Percentiles rank a stretch among this genome's conserved stretches.
Evolutionary conservation across 2,113 vertebrate species (phyloP).

Genomic region (Poecile atricapillus): DNA sequence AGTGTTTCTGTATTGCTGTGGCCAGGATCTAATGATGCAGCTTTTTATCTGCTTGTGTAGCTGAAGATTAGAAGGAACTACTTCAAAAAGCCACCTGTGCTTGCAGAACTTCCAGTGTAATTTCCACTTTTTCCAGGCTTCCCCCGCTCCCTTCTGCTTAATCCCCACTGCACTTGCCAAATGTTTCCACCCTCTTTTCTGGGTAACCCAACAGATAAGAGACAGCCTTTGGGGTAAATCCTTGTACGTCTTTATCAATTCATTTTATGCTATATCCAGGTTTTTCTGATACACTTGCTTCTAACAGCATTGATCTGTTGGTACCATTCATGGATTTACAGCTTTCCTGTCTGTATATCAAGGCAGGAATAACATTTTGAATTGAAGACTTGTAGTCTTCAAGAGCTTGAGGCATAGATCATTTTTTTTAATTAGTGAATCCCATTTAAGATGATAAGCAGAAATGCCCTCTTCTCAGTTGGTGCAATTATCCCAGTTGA

Average conservation of each 20-base stretch:
- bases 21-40: not conserved
- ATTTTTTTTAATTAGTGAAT: not conserved
- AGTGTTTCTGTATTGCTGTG: not conserved
- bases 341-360: not conserved
- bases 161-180: not conserved
- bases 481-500: not conserved
- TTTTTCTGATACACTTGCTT: not conserved
- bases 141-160: not conserved
- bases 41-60: not conserved
- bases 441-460: not conserved
- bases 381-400: not conserved
- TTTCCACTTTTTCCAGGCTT: not conserved
- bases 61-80: not conserved
- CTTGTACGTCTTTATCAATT: not conserved
- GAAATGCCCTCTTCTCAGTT: not conserved
- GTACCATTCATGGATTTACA: not conserved
- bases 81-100: not conserved
- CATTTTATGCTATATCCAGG: not conserved
- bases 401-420: not conserved
- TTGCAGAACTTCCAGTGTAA: not conserved
- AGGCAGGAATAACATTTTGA: not conserved
- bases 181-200: not conserved
- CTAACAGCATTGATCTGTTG: not conserved
- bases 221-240: not conserved
- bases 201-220: not conserved